Base-by-base conservation (phyloP, 1,140 invertebrate genomes). In the Diachasma alloeum region DNA sequence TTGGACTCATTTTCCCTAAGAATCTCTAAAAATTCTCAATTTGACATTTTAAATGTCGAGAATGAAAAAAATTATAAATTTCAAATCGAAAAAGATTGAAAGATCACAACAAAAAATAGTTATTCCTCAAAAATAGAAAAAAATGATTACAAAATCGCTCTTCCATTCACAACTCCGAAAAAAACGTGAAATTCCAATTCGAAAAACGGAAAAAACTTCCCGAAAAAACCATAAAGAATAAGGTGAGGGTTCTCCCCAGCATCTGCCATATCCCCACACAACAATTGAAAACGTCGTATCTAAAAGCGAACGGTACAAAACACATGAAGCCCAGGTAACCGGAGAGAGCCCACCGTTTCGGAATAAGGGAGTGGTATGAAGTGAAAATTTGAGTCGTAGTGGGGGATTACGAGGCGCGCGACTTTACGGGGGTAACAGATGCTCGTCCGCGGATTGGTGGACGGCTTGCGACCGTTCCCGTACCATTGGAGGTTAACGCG, bases 401-500 rank as follows among this genome's bases (percentile, higher is more conserved):
- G 56, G 69, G 66, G 70, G 56, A 76, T 74, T 46, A 74, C 42
- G 46, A 63, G 56, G 44, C 11, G 72, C 36, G 63, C 59, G 24
- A 68, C 48, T 13, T n/a, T 42, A 68, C 22, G 19, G 59, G 67
- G 69, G 80, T 76, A 85, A 85, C 86, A 87, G 85, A 87, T 84
- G 83, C 75, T 72, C 26, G 53, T 0, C 4, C 39, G 17, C 63
- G 19, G 70, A 89, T 89, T 89, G 89, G 88, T 36, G 72, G 80
- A 42, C 73, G 83, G 82, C 80, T 81, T 81, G 83, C 78, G 83
- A 83, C 83, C 72, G 82, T 31, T 75, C 82, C 75, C 74, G 79
- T 83, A 80, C 81, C 74, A 88, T 87, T 88, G 87, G 86, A 73
- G 78, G 77, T 69, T 67, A 81, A 81, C 83, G 84, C 81, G 87